Evolutionary conservation across 2,888 invertebrate genomes (phyloP), one percentile per base, ranked within the genome.

Genomic region (Archips xylosteana): DNA sequence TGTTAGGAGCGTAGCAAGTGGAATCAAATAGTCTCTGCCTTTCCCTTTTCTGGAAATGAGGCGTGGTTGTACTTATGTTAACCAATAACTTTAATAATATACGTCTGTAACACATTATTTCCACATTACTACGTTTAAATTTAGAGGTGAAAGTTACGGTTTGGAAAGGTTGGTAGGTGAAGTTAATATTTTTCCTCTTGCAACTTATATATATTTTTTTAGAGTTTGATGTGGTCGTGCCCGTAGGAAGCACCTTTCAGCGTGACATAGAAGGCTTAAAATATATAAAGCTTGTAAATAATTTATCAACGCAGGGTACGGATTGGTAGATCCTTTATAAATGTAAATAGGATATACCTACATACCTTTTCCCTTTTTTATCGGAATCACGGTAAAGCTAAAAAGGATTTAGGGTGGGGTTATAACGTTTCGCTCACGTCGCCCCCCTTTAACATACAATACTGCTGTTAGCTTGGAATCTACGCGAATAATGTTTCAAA

Each of bases 391-490:
- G 47, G 62, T 23, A 57, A 67, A 67, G 67, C 67, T 63, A 32
- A 72, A 71, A 72, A 47, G 62, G 72, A 57, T 72, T 67, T 67
- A 60, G 65, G 64, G 71, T 59, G 45, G 54, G 61, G 67, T 72
- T 62, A 67, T 65, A 65, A 72, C 54, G 67, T 68, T 62, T 36
- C 47, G n/a, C 72, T 67, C 36, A 67, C 65, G 49, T 60, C 49
- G 36, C 65, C 32, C 34, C 54, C 61, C 62, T 64, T 70, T 54
- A 54, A 54, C 54, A 54, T 54, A 57, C 54, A 70, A 70, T 70
- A 70, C 63, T 62, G 54, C 66, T 54, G 66, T 23, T 51, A n/a
- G 61, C 39, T 63, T 39, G 54, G 62, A 61, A 67, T 23, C 12
- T n/a, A 8, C 5, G 61, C 15, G 61, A 67, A 45, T 67, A 54